Evolutionary conservation across 37 sponge, comb jelly and placozoan species (phyloP).

Genomic region (Corticium candelabrum): DNA sequence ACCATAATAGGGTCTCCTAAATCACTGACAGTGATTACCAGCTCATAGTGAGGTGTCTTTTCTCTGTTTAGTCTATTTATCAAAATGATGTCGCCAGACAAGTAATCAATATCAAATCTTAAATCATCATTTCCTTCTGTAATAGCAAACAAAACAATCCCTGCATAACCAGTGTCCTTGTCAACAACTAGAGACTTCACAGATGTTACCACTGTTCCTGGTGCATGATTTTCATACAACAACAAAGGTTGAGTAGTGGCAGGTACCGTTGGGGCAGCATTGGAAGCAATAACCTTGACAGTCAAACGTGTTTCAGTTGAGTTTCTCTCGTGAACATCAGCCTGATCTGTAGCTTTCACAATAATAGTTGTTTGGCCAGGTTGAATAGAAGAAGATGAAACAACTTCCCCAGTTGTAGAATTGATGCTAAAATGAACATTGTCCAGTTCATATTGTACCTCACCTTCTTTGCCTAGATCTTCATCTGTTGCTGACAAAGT

Average conservation of each 20-base stretch:
- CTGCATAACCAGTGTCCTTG: neutral
- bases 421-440: neutral
- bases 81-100: neutral
- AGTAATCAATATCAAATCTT: neutral
- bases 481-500: neutral
- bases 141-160: neutral
- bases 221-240: neutral
- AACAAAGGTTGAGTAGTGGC: no score
- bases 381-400: neutral
- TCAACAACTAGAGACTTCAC: neutral
- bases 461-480: no score
- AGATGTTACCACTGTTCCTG: neutral
- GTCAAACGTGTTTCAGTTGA: neutral
- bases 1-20: neutral
- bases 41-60: neutral
- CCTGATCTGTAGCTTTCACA: neutral
- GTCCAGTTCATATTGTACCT: no score
- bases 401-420: neutral
- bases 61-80: neutral
- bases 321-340: neutral
- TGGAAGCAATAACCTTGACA: neutral
- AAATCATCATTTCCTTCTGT: neutral
- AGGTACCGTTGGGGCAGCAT: neutral
- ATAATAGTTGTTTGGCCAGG: neutral
- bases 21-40: neutral